Evolutionary conservation across 2,797 vertebrate species (phyloP).

Genomic region (Hapalemur alaotrensis): DNA sequence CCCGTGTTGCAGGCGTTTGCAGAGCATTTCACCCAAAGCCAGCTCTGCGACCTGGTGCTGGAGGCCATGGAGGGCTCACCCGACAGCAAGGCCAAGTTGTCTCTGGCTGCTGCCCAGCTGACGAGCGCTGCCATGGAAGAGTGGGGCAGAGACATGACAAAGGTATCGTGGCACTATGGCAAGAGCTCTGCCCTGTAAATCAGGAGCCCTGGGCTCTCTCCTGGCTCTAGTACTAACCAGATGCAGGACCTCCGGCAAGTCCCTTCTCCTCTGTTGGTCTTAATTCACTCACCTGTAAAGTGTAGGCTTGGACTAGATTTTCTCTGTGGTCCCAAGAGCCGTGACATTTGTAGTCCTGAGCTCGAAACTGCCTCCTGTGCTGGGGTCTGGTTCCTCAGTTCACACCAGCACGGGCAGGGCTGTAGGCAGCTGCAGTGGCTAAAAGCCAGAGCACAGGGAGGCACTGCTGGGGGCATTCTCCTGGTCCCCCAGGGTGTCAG

Average conservation of each 20-base stretch:
- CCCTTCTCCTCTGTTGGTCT: no score
- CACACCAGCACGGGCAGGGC: not conserved
- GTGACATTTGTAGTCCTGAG: not conserved
- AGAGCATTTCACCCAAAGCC: slow-evolving; percentile 7
- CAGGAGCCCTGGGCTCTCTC: no score
- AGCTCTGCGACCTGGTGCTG: not conserved
- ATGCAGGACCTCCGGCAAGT: not conserved
- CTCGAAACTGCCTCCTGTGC: not conserved
- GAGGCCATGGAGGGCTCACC: no score
- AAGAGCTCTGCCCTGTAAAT: no score
- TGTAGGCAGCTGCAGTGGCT: no score
- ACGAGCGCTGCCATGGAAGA: no score
- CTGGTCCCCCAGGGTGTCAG: not conserved
- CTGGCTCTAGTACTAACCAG: no score
- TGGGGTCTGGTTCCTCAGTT: not conserved
- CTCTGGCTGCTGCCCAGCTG: no score
- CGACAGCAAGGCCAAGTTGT: no score
- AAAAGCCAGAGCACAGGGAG: not conserved
- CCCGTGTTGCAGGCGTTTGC: slow-evolving; percentile 36
- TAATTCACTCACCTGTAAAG: no score
- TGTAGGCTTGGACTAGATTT: not conserved
- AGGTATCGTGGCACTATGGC: no score
- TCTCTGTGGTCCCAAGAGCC: not conserved
- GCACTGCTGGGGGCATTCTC: not conserved
- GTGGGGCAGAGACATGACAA: no score